Evolutionary conservation across 2,797 vertebrate genomes (phyloP), one percentile per base, ranked within the genome.

Genomic region (Microcaecilia unicolor): DNA sequence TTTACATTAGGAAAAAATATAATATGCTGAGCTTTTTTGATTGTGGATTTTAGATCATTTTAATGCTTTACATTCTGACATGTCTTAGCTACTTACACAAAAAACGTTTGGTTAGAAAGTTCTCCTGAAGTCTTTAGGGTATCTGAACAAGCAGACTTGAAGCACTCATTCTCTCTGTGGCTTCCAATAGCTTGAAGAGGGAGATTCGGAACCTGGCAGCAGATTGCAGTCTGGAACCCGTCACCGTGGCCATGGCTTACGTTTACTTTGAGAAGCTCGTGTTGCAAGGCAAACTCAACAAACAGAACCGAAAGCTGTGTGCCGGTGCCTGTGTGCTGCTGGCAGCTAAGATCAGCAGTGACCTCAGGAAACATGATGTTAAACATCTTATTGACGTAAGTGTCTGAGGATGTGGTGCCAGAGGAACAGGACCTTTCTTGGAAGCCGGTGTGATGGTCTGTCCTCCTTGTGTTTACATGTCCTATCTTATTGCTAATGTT

Each of bases 221-320:
- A 44, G 95, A 98, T 61, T 93, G 88, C 41, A 72, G 46, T 10
- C 74, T 99, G 26, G 93, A 99, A 84, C 93, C 93, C 0, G 90
- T 91, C 37, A 94, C 94, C 9, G 86, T 90, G 51, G 91, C 83
- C 43, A 95, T 97, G 93, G 88, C 92, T 18, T 98, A 91, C 10
- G 96, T 97, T 51, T 98, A 99, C 84, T 98, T 99, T 21, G 96
- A 99, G 83, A 98, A 98, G 80, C 84, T 99, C 11, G 91, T 94
- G 54, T 84, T 99, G 31, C 92, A 93, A 78, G 93, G 92, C 51
- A 89, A 88, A 18, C 86, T 99, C 58, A 93, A 93, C 83, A 99
- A 99, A 69, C 90, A 95, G 72, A 99, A 98, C 89, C 87, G 95
- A 70, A 99, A 99, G 73, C 80, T 97, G 63, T 93, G 95, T 6